Conservation (phyloP, 2,888 invertebrate species). For the Listrodromus nycthemerus region DNA sequence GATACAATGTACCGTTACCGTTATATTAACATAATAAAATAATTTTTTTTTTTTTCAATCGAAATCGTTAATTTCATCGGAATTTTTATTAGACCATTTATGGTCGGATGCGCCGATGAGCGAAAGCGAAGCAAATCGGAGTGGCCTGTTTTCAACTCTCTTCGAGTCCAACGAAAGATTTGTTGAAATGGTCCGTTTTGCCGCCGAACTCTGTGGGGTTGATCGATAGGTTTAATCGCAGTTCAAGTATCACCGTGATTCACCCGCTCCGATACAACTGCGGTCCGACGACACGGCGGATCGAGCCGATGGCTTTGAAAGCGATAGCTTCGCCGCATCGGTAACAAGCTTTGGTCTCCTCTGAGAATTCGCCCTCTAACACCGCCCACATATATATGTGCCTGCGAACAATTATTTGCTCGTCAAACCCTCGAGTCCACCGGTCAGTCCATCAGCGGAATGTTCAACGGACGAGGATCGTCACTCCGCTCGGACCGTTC, state of each 20-base stretch:
- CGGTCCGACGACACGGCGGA: slow-evolving; percentile 22
- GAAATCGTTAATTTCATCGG: too few species aligned
- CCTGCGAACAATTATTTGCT: slow-evolving; percentile 55
- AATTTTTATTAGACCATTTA: too few species aligned
- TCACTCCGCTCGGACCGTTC: slow-evolving; percentile 30
- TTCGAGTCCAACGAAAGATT: too few species aligned
- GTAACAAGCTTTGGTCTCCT: slow-evolving; percentile 53
- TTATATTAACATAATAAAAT: not conserved
- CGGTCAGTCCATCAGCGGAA: slow-evolving; percentile 22
- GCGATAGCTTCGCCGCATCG: slow-evolving; percentile 43
- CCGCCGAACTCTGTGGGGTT: not conserved
- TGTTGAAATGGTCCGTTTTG: too few species aligned
- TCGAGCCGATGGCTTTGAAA: slow-evolving; percentile 40
- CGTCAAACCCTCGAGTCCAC: slow-evolving; percentile 44
- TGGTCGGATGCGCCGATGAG: too few species aligned
- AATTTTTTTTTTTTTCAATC: not conserved
- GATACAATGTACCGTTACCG: not conserved
- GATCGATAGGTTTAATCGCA: not conserved
- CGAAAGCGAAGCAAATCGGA: too few species aligned
- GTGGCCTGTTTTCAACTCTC: too few species aligned
- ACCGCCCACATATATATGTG: slow-evolving; percentile 31
- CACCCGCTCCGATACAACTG: slow-evolving; percentile 9
- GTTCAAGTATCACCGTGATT: not conserved
- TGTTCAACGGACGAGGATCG: slow-evolving; percentile 24
- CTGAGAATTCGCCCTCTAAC: slow-evolving; percentile 54